These are phyloP conservation scores for Planiliza haematocheilus DNA, from an alignment of 2,113 vertebrate genomes.

Conservation along the genomic window DNA sequence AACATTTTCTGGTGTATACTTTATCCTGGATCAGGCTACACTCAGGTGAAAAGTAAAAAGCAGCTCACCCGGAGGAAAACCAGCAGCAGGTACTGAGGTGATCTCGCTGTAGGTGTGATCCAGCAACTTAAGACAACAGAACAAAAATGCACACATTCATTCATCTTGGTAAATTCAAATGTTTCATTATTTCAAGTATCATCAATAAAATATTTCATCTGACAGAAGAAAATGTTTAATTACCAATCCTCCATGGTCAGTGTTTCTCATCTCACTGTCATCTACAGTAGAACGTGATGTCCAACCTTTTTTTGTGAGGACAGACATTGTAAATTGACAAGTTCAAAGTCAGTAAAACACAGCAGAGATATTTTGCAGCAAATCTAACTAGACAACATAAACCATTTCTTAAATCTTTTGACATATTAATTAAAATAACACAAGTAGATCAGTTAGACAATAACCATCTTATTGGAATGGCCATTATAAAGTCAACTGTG, in stretches of 20 bases:
- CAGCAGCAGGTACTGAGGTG: rapidly evolving
- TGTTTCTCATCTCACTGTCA: not conserved
- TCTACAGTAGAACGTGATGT: not conserved
- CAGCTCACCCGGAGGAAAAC: slow-evolving; percentile 1
- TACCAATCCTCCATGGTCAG: not conserved
- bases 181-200: not conserved
- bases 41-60: not conserved
- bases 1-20: not conserved
- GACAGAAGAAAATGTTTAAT: not conserved
- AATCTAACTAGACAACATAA: too few relatives aligned
- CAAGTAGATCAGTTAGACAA: too few relatives aligned
- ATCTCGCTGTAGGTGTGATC: slow-evolving; percentile 6
- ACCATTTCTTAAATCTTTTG: too few relatives aligned
- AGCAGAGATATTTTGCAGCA: too few relatives aligned
- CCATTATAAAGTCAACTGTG: too few relatives aligned
- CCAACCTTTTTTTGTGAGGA: too few relatives aligned
- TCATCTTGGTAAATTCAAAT: rapidly evolving
- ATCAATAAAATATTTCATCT: not conserved
- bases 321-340: too few relatives aligned
- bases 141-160: not conserved
- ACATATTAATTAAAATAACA: too few relatives aligned
- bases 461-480: too few relatives aligned
- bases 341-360: too few relatives aligned
- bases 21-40: not conserved
- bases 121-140: slow-evolving; percentile 5